phyloP scores from a whole-genome alignment of 1,140 invertebrate genomes.

The Bombyx mandarina region DNA sequence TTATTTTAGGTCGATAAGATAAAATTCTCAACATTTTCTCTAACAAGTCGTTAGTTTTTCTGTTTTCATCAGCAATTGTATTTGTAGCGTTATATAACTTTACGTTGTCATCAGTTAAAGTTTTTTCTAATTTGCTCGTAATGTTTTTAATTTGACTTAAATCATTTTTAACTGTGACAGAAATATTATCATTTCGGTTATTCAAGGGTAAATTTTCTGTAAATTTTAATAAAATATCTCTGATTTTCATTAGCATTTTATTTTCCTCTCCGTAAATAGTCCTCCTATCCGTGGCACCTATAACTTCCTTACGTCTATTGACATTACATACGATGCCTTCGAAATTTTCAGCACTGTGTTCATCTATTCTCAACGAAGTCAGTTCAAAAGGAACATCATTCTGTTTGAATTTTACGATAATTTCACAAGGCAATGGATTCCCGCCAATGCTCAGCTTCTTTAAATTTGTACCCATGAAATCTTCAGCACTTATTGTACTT shows the following conservation, averaged over 20 bases:
- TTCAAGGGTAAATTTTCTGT: no score
- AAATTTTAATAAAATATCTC: conserved; percentile 1
- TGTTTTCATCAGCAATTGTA: conserved; percentile 9
- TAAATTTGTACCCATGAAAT: conserved; percentile 10
- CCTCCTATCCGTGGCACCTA: background rate
- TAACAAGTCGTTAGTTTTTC: conserved; percentile 19
- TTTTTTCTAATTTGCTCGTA: no score
- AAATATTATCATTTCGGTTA: no score
- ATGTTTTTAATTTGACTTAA: no score
- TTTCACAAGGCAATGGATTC: conserved; percentile 25
- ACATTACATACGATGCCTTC: conserved; percentile 31
- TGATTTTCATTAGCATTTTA: conserved; percentile 5
- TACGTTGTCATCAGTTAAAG: no score
- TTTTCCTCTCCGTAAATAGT: background rate
- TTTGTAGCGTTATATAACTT: conserved; percentile 10
- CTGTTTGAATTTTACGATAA: conserved; percentile 18
- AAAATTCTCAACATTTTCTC: conserved; percentile 17
- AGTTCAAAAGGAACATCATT: conserved; percentile 10
- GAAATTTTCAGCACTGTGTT: conserved; percentile 23
- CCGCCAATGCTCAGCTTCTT: conserved; percentile 22
- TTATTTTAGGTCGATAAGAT: background rate
- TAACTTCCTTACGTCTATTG: background rate
- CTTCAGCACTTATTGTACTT: conserved; percentile 6
- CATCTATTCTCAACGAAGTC: conserved; percentile 21
- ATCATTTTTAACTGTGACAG: no score